Evolutionary conservation across 1,140 invertebrate genomes (phyloP).

Genomic region (Philopotamus ludificatus): DNA sequence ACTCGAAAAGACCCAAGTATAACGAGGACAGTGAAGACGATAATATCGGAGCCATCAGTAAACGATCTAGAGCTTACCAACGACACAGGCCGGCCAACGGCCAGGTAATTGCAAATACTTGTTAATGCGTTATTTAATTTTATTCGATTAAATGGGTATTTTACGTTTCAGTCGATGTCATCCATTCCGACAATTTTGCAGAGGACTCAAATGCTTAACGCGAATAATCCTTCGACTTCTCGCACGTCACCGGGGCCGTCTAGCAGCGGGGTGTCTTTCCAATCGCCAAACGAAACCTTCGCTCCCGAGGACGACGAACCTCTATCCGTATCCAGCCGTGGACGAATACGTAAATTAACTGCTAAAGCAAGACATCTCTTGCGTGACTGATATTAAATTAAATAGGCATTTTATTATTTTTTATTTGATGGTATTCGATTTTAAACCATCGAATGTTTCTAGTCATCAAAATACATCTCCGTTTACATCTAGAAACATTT

Average conservation of each 20-base stretch:
- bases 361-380: conserved; percentile 71
- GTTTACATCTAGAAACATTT: no score
- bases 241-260: not conserved
- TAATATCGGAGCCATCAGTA: conserved; percentile 54
- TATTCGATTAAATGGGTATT: not conserved
- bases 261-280: not conserved
- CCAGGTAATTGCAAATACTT: conserved; percentile 11
- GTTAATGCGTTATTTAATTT: not conserved
- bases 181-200: not conserved
- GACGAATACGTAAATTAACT: conserved; percentile 78
- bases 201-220: not conserved
- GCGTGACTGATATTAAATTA: conserved; percentile 54
- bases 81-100: conserved; percentile 36
- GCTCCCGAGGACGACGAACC: conserved; percentile 49
- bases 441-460: no score
- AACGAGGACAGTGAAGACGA: conserved; percentile 68
- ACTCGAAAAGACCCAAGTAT: conserved; percentile 58
- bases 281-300: conserved; percentile 37
- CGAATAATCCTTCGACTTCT: conserved; percentile 9
- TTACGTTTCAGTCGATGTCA: conserved; percentile 9
- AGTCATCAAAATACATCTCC: no score
- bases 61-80: conserved; percentile 47
- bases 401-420: no score
- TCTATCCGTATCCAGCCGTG: conserved; percentile 75
- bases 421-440: no score